Evolutionary conservation across 2,113 vertebrate species (phyloP), one percentile per base, ranked within the genome.

Genomic region (Limnothrissa miodon): DNA sequence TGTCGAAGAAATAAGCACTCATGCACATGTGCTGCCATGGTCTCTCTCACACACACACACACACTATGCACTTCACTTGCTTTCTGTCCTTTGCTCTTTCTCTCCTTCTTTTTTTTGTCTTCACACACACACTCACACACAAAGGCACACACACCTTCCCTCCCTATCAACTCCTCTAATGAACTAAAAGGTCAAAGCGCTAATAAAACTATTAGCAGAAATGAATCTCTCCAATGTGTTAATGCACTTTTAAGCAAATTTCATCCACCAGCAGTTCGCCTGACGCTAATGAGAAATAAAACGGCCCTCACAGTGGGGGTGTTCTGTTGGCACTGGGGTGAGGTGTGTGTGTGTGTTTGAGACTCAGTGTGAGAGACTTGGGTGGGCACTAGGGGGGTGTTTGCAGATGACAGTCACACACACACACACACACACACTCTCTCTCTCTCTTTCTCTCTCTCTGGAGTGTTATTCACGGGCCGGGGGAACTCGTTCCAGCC

Each of bases 231-330:
- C 93, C 93, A 90, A 94, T 93, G 94, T 94, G 93, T 95, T 95
- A 95, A 95, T 95, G 94, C 93, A 94, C 93, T 95, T 95, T 95
- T 95, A 95, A 95, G 95, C 93, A 94, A 94, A 95, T 95, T 95
- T 95, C 93, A 95, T 95, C 94, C 95, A 93, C 94, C 93, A 95
- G 94, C 93, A 94, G 94, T 95, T 95, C 93, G 94, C 90, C 92
- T 93, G 88, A 88, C 87, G 86, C 94, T 95, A 95, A 95, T 95
- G 95, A 95, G 94, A 95, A 95, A 95, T 95, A 95, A 95, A 95
- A 95, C 93, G 92, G 84, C 86, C 91, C 59, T 89, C 92, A 92
- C 91, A 89, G 59, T 91, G 92, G 92, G 92, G 89, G 91, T 74
- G 66, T 81, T 78, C 45, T 45, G 79, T 2, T 74, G 29, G 66